Conservation (phyloP, 1,140 invertebrate species). For the Lordiphosa stackelbergi region DNA sequence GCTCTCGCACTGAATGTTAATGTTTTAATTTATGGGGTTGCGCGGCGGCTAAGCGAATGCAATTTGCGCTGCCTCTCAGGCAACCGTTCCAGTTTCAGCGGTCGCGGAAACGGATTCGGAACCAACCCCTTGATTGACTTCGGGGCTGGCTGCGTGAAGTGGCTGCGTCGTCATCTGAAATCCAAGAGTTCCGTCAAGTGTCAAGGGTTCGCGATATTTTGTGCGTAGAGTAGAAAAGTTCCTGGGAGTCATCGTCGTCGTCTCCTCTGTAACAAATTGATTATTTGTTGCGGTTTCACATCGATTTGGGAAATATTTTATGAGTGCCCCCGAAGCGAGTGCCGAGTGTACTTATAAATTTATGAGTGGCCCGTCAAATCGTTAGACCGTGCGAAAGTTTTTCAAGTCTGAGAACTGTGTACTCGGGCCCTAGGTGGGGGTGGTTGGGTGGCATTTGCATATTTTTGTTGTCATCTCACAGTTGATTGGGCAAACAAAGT, state of each 20-base stretch:
- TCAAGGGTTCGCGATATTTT: conserved; percentile 48
- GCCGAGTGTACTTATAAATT: conserved; percentile 64
- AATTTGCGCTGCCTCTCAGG: conserved; percentile 53
- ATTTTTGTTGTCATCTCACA: conserved; percentile 31
- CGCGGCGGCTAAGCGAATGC: conserved; percentile 61
- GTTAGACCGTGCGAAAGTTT: conserved; percentile 66
- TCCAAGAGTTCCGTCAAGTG: conserved; percentile 44
- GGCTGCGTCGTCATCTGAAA: conserved; percentile 43
- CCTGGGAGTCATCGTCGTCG: conserved; percentile 11
- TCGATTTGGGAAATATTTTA: conserved; percentile 58
- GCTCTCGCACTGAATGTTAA: conserved; percentile 31
- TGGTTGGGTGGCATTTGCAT: conserved; percentile 28
- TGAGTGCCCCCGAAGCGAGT: conserved; percentile 36
- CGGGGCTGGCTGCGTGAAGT: conserved; percentile 38
- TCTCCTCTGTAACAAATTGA: conserved; percentile 71
- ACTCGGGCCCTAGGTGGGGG: conserved; percentile 4
- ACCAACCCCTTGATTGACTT: conserved; percentile 23
- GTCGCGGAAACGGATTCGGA: conserved; percentile 6
- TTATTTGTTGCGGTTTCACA: conserved; percentile 67
- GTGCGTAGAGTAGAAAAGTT: conserved; percentile 44
- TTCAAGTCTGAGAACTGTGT: conserved; percentile 19
- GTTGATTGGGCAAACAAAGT: conserved; percentile 36
- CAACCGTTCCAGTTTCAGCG: conserved; percentile 14
- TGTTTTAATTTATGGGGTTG: conserved; percentile 73
- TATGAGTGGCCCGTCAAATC: conserved; percentile 56